Percentiles rank a stretch among this genome's conserved stretches.
Conservation (phyloP, 2,888 invertebrate species). For the Scelioninae gen. 2 region DNA sequence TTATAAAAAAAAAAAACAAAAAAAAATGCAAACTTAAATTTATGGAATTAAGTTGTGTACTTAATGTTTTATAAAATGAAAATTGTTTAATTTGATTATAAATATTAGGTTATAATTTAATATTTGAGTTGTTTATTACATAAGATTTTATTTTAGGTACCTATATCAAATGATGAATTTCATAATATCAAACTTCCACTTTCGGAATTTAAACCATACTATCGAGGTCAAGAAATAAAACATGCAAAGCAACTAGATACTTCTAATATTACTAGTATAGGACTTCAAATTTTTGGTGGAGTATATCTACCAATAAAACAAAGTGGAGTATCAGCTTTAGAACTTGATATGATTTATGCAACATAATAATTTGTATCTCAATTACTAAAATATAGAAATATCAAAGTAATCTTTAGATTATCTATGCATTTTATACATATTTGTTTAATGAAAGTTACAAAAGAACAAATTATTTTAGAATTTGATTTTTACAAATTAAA, state of each 20-base stretch:
- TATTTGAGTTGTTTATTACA: not conserved
- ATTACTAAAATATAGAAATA: too few relatives aligned
- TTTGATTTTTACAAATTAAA: too few relatives aligned
- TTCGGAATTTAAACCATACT: constrained; percentile 79
- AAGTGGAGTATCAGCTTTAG: constrained; percentile 80
- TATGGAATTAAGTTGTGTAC: too few relatives aligned
- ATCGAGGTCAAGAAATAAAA: constrained; percentile 78
- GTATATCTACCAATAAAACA: constrained; percentile 81
- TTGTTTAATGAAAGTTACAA: too few relatives aligned
- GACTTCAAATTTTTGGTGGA: constrained; percentile 81
- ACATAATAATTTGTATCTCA: constrained; percentile 16
- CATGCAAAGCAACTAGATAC: constrained; percentile 78
- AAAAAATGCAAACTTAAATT: too few relatives aligned
- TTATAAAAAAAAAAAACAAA: too few relatives aligned
- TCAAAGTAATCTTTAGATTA: too few relatives aligned
- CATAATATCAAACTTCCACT: constrained; percentile 77
- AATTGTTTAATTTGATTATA: not conserved
- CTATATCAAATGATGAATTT: constrained; percentile 76
- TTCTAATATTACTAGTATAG: constrained; percentile 79
- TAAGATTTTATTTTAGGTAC: constrained; percentile 73
- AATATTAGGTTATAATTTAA: constrained; percentile 1
- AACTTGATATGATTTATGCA: constrained; percentile 80
- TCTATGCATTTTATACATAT: too few relatives aligned
- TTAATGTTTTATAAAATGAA: too few relatives aligned
- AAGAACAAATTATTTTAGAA: too few relatives aligned